These are phyloP conservation scores for Parnassius apollo DNA, from an alignment of 2,888 invertebrate genomes.

Conservation along the genomic window DNA sequence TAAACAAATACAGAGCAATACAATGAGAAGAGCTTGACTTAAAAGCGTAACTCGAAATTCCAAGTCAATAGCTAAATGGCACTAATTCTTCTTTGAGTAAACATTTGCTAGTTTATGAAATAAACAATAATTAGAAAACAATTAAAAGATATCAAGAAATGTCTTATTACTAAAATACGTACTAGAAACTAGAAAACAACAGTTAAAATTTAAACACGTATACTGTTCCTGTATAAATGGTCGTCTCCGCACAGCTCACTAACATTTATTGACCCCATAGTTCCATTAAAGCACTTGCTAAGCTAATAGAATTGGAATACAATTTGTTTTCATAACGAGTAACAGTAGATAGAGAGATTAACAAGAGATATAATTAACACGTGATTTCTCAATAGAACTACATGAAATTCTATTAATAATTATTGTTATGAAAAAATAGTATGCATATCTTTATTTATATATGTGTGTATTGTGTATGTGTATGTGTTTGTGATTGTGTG, in stretches of 20 bases:
- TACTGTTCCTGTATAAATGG: neutral
- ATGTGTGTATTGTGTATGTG: no score
- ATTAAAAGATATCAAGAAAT: neutral
- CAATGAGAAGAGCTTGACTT: no score
- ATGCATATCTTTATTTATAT: no score
- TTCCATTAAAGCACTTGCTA: neutral
- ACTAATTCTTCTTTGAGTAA: neutral
- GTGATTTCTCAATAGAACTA: neutral
- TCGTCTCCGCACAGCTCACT: neutral
- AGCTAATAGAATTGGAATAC: neutral
- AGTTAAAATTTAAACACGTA: neutral
- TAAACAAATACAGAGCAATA: no score
- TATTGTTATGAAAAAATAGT: no score
- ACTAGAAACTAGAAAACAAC: neutral
- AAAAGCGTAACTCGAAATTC: no score
- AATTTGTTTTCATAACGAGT: neutral
- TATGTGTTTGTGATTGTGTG: no score
- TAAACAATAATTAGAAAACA: neutral
- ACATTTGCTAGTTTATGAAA: neutral
- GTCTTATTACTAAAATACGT: neutral
- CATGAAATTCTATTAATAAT: neutral
- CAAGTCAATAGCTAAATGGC: no score
- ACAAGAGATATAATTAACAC: neutral
- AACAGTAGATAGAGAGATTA: neutral
- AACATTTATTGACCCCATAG: constrained; percentile 5